Percentiles rank a stretch among this genome's conserved stretches.
These are phyloP conservation scores for Arctia plantaginis DNA, from an alignment of 2,888 invertebrate genomes.

Conservation along the genomic window DNA sequence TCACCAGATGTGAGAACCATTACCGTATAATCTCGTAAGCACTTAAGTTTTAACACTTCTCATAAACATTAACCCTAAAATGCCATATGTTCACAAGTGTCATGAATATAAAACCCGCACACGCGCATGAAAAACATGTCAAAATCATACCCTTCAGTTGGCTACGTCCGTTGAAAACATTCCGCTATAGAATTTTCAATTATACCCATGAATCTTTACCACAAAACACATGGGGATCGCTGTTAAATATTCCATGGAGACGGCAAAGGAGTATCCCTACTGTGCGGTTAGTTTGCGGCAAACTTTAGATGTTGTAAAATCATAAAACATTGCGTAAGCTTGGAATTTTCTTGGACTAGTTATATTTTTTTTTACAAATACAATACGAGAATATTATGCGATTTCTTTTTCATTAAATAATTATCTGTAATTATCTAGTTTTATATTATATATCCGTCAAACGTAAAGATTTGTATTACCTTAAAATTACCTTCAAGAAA, in stretches of 20 bases:
- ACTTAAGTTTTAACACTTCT: constrained; percentile 14
- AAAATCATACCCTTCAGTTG: constrained; percentile 29
- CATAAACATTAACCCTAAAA: constrained; percentile 20
- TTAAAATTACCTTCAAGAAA: not conserved
- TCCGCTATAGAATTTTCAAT: constrained; percentile 51
- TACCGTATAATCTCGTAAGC: constrained; percentile 7
- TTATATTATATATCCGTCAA: no score
- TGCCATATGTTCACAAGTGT: constrained; percentile 19
- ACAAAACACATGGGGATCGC: constrained; percentile 42
- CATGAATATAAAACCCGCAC: constrained; percentile 24
- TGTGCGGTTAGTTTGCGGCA: constrained; percentile 15
- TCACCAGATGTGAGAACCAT: not conserved
- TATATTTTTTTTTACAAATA: not conserved
- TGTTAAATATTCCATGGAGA: constrained; percentile 28
- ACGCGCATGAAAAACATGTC: constrained; percentile 17
- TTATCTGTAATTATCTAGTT: no score
- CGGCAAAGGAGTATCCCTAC: not conserved
- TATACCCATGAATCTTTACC: constrained; percentile 53
- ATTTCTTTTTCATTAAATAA: not conserved
- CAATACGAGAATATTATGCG: not conserved
- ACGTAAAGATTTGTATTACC: not conserved
- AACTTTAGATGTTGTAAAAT: not conserved
- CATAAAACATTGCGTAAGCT: not conserved
- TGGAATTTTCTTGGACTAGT: not conserved
- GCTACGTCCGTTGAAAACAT: constrained; percentile 20